Conservation (phyloP, 2,888 invertebrate species). For the Xiphydria camelus region DNA sequence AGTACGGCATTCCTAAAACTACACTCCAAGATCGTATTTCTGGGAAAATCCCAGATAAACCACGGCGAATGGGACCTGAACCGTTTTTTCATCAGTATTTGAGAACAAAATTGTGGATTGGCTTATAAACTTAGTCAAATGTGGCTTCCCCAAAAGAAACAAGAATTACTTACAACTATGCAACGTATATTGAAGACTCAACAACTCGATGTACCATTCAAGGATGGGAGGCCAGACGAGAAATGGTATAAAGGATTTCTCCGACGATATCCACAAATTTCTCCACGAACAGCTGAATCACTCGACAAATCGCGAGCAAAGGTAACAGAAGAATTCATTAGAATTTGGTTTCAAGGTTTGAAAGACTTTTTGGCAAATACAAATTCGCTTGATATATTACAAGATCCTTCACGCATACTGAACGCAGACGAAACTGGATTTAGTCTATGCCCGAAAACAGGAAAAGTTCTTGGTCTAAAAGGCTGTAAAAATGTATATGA, state of each 20-base stretch:
- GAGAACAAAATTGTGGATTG: slow-evolving; percentile 5
- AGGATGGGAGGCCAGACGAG: slow-evolving; percentile 22
- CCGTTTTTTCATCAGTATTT: neutral
- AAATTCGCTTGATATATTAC: slow-evolving; percentile 5
- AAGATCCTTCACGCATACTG: slow-evolving; percentile 19
- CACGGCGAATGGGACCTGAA: neutral
- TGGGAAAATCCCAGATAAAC: neutral
- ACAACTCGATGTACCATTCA: slow-evolving; percentile 7
- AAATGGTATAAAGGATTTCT: slow-evolving; percentile 38
- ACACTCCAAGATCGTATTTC: slow-evolving; percentile 3
- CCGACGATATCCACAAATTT: slow-evolving; percentile 32
- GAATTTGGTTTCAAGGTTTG: slow-evolving; percentile 40
- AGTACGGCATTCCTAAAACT: neutral
- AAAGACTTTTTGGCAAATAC: slow-evolving; percentile 26
- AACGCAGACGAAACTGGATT: slow-evolving; percentile 35
- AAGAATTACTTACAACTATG: slow-evolving; percentile 10
- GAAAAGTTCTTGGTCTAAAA: slow-evolving; percentile 39
- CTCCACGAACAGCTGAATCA: slow-evolving; percentile 31
- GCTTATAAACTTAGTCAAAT: slow-evolving; percentile 8
- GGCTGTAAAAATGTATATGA: slow-evolving; percentile 33
- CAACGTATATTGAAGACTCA: slow-evolving; percentile 11
- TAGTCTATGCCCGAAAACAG: slow-evolving; percentile 33
- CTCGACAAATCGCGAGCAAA: slow-evolving; percentile 35
- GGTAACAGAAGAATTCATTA: slow-evolving; percentile 38
- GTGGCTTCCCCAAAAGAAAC: slow-evolving; percentile 7